Base-by-base conservation (phyloP, 2,113 vertebrate genomes). In the Alligator sinensis region DNA sequence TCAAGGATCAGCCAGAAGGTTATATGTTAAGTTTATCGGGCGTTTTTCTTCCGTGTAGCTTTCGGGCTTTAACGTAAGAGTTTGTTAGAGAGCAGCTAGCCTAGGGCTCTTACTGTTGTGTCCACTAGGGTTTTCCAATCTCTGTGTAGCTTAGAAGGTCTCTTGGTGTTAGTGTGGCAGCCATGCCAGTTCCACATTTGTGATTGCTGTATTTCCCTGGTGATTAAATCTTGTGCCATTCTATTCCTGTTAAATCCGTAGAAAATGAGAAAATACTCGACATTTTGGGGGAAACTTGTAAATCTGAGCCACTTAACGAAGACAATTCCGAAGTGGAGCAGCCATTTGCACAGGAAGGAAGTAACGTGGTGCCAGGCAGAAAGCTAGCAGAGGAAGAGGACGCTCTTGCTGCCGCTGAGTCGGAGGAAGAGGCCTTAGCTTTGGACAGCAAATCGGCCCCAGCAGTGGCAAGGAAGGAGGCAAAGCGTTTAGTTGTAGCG, bases 191-290 rank as follows among this genome's bases (percentile, higher is more conserved):
- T 99, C 99, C 99, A 98, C 99, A 95, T 98, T 99, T 99, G 99
- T 99, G 98, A 98, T 99, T 99, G 98, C 98, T 99, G 98, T 99
- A 98, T 99, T 99, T 99, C 99, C 99, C 99, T 99, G 99, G 99
- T 99, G 98, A 99, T 99, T 99, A 99, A 99, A 99, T 98, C 99
- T 98, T 99, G 99, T 99, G 99, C 99, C 99, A 99, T 99, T 99
- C 99, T 99, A 99, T 99, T 99, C 99, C 99, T 99, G 98, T 99
- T 99, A 99, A 98, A 99, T 99, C 99, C 99, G 99, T 99, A 99
- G 99, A 99, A 99, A 99, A 99, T 99, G 99, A 99, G 98, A 99
- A 99, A 99, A 99, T 99, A 99, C 99, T 99, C 98, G 99, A 99
- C 97, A 98, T 98, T 98, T 98, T 98, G 98, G 98, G 98, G 98